phyloP scores from a whole-genome alignment of 2,888 invertebrate species.

The Tineola bisselliella region DNA sequence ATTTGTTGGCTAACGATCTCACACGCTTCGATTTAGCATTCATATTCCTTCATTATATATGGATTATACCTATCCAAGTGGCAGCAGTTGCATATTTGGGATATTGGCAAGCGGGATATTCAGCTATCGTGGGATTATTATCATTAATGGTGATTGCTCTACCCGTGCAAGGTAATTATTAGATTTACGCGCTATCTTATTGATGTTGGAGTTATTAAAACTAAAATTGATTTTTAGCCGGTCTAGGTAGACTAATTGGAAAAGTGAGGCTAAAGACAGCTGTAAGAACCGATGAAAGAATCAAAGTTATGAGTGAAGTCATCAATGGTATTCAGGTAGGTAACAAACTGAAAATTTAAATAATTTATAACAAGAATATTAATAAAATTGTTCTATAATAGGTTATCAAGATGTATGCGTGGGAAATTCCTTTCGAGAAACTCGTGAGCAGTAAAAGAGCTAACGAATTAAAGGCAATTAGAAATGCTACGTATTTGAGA shows the following conservation, averaged over 20 bases:
- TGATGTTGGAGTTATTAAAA: background rate
- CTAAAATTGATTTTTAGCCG: constrained; percentile 43
- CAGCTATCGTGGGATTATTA: constrained; percentile 75
- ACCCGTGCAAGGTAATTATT: constrained; percentile 82
- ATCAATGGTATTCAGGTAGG: constrained; percentile 87
- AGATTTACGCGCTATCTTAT: no score
- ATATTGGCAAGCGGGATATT: constrained; percentile 72
- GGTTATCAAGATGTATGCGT: constrained; percentile 97
- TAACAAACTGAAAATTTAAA: background rate
- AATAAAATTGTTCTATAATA: constrained; percentile 32
- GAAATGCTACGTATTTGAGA: constrained; percentile 71
- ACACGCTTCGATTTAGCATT: constrained; percentile 83
- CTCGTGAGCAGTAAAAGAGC: constrained; percentile 77
- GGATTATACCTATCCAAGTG: constrained; percentile 78
- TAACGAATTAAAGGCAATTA: constrained; percentile 65
- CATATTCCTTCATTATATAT: constrained; percentile 79
- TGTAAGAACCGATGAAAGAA: constrained; percentile 84
- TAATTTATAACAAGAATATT: background rate
- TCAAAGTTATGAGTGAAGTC: constrained; percentile 93
- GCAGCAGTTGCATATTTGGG: constrained; percentile 75
- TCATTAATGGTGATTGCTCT: constrained; percentile 74
- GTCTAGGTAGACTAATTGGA: constrained; percentile 64
- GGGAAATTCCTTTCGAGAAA: constrained; percentile 89
- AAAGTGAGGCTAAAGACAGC: constrained; percentile 79
- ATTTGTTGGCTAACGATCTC: constrained; percentile 88